Conservation (phyloP, 2,797 vertebrate species). For the Uromys caudimaculatus region DNA sequence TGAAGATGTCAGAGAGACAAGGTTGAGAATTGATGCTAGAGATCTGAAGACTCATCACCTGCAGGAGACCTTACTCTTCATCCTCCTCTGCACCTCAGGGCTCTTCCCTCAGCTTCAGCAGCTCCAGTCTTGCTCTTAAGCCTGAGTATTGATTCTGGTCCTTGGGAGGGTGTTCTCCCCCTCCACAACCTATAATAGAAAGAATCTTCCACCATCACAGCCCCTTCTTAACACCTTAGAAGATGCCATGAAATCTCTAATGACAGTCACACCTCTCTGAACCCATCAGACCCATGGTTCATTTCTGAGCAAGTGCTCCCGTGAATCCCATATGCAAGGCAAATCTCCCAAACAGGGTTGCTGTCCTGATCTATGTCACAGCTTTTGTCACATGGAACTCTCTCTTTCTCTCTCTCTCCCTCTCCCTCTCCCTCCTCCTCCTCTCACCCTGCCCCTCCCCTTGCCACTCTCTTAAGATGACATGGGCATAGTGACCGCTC, state of each 20-base stretch:
- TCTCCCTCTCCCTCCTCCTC: not conserved
- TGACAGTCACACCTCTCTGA: not conserved
- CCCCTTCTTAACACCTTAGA: not conserved
- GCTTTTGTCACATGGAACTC: not conserved
- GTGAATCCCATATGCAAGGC: not conserved
- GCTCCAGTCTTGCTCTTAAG: not conserved
- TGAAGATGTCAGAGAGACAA: not conserved
- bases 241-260: not conserved
- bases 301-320: fast-evolving
- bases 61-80: not conserved
- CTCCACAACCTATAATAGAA: not conserved
- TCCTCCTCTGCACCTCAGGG: not conserved
- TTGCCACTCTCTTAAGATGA: not conserved
- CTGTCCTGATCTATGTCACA: not conserved
- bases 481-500: not conserved
- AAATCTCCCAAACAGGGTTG: not conserved
- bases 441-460: not conserved
- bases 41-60: not conserved
- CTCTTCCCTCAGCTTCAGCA: not conserved
- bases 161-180: not conserved
- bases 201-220: not conserved
- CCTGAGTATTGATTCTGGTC: too few relatives aligned
- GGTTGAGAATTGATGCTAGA: not conserved
- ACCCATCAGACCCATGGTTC: not conserved
- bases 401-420: too few relatives aligned